Percentiles rank a stretch among this genome's conserved stretches.
Conservation (phyloP, 2,888 invertebrate species). For the Lasioglossum oenotherae region DNA sequence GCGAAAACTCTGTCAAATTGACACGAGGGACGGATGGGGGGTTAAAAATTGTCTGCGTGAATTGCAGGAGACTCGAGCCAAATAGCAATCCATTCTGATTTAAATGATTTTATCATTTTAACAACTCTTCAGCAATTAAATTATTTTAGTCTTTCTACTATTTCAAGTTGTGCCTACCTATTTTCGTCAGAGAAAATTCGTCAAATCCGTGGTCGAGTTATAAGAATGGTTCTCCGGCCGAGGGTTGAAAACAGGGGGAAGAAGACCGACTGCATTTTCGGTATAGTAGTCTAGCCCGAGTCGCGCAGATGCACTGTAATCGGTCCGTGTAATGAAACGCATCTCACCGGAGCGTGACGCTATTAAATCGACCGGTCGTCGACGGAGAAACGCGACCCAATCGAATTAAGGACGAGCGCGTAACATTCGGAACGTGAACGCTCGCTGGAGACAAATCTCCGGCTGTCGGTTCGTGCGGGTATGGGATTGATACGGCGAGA, state of each 20-base stretch:
- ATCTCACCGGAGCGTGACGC: background rate
- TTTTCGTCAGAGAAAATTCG: background rate
- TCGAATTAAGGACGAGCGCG: slow-evolving; percentile 27
- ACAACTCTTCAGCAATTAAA: too few relatives aligned
- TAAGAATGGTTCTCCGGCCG: background rate
- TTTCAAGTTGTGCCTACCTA: background rate
- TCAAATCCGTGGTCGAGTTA: background rate
- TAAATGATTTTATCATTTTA: too few relatives aligned
- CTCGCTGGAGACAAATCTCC: slow-evolving; percentile 36
- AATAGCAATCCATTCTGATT: too few relatives aligned
- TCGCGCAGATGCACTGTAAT: slow-evolving; percentile 1
- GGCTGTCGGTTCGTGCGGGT: slow-evolving; percentile 11
- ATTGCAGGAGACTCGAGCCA: too few relatives aligned
- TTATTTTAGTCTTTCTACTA: too few relatives aligned
- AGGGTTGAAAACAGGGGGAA: background rate
- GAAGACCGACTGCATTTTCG: background rate
- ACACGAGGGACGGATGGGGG: too few relatives aligned
- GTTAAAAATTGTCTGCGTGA: too few relatives aligned
- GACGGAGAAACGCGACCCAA: slow-evolving; percentile 3
- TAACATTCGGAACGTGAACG: slow-evolving; percentile 17
- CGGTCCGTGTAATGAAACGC: background rate
- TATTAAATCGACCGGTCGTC: slow-evolving; percentile 11
- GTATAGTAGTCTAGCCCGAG: background rate
- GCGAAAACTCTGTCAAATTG: too few relatives aligned
- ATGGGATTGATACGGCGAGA: slow-evolving; percentile 10